phyloP scores from a whole-genome alignment of 2,797 vertebrate species.

The Acanthurus tractus region DNA sequence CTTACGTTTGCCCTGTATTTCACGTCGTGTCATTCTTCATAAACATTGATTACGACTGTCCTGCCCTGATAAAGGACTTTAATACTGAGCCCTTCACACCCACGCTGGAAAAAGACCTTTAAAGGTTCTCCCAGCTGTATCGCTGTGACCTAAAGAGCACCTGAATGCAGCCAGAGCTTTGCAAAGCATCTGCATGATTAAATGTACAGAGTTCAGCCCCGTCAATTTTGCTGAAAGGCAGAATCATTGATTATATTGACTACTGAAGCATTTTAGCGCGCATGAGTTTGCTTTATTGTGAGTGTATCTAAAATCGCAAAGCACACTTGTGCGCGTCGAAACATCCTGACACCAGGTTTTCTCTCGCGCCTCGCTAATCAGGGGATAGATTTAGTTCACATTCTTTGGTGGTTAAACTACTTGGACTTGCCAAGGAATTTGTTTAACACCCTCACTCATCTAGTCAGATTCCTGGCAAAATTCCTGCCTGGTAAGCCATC shows the following conservation, averaged over 20 bases:
- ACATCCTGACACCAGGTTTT: background rate
- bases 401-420: background rate
- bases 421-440: conserved; percentile 40
- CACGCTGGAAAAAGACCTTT: conserved; percentile 37
- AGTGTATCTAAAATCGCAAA: background rate
- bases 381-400: conserved; percentile 31
- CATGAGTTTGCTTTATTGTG: conserved; percentile 13
- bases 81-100: conserved; percentile 3
- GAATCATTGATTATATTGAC: conserved; percentile 60
- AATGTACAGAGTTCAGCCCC: conserved; percentile 56
- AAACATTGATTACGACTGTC: conserved; percentile 45
- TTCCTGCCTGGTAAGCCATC: conserved; percentile 36
- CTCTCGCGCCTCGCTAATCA: background rate
- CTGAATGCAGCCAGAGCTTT: conserved; percentile 27
- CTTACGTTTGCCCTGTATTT: conserved; percentile 26
- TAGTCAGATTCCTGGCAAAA: conserved; percentile 49
- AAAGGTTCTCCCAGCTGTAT: conserved; percentile 4
- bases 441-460: conserved; percentile 49
- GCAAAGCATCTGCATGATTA: conserved; percentile 60
- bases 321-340: background rate
- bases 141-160: background rate
- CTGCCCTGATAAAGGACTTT: conserved; percentile 46
- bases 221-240: conserved; percentile 67
- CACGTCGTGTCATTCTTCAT: conserved; percentile 50
- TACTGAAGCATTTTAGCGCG: conserved; percentile 26